Evolutionary conservation across 2,113 vertebrate species (phyloP), one percentile per base, ranked within the genome.

Genomic region (Trinectes maculatus): DNA sequence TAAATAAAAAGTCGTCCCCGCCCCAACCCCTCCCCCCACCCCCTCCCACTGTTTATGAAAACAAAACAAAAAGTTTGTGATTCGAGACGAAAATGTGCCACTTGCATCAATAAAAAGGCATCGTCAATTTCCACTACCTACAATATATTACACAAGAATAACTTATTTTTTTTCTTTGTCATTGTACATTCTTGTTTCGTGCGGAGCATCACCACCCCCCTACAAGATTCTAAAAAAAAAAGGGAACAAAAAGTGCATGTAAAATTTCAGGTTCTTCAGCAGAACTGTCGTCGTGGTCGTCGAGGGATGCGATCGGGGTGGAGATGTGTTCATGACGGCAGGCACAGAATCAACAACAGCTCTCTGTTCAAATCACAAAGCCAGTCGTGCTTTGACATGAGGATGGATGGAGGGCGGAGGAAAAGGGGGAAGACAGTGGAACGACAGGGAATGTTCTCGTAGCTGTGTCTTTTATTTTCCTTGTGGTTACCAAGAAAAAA

Each of bases 81-180:
- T 75, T 74, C 74, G 36, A 39, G 77, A 85, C 82, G 74, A 82
- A 89, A 86, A 92, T 88, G 89, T 91, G 93, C 90, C 94, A 81
- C 89, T 80, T 91, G 89, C 84, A 82, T 93, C 89, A 80, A 94
- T 94, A 93, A 92, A 88, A 94, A 96, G 94, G 94, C 94, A 94
- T 93, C 83, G 68, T 89, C 89, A 91, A 92, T 92, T 90, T 82
- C 82, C 85, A 91, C 89, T 90, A 90, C 88, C 86, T 87, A 90
- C 87, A 86, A 66, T 87, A 89, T 90, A 49, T 60, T 85, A 88
- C 84, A 90, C 79, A 82, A 80, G 81, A 77, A 88, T 87, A 79
- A 88, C 67, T 79, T 77, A 72, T 46, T 72, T 93, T 48, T 92
- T 93, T 92, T 93, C 93, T 92, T 92, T 87, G 68, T 91, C 92